Evolutionary conservation across 2,113 vertebrate species (phyloP).

Genomic region (Pontoporia blainvillei): DNA sequence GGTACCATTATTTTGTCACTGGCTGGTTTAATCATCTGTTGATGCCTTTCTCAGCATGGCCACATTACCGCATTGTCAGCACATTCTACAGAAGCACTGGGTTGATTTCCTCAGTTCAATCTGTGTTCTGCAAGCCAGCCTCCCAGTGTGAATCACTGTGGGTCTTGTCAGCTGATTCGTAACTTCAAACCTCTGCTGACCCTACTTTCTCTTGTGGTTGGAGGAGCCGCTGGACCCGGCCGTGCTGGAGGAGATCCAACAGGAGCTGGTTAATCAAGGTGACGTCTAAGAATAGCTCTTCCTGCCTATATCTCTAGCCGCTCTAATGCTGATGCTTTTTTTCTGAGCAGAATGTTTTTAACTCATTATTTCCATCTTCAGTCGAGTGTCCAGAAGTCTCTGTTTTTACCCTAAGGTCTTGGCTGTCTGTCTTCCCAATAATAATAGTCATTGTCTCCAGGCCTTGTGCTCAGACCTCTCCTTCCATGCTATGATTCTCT

Average conservation of each 20-base stretch:
- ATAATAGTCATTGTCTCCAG: background rate
- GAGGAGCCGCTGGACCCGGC: conserved; percentile 84
- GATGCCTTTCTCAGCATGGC: background rate
- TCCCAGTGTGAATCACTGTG: background rate
- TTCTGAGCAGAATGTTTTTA: background rate
- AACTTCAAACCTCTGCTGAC: background rate
- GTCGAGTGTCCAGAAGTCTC: background rate
- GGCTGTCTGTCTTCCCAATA: background rate
- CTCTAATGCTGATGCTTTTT: background rate
- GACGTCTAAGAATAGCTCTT: background rate
- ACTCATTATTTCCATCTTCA: background rate
- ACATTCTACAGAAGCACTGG: background rate
- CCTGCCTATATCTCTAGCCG: background rate
- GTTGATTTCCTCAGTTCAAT: background rate
- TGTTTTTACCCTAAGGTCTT: background rate
- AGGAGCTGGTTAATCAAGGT: conserved; percentile 91
- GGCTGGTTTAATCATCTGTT: background rate
- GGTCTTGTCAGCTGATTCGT: background rate
- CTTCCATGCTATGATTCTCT: background rate
- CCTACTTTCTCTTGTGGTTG: conserved; percentile 43
- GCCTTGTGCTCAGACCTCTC: background rate
- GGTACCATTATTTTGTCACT: background rate
- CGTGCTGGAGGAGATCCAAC: conserved; percentile 91
- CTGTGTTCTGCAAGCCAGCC: background rate
- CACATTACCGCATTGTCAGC: background rate